Evolutionary conservation across 2,113 vertebrate genomes (phyloP), one percentile per base, ranked within the genome.

Genomic region (Dasyprocta punctata): DNA sequence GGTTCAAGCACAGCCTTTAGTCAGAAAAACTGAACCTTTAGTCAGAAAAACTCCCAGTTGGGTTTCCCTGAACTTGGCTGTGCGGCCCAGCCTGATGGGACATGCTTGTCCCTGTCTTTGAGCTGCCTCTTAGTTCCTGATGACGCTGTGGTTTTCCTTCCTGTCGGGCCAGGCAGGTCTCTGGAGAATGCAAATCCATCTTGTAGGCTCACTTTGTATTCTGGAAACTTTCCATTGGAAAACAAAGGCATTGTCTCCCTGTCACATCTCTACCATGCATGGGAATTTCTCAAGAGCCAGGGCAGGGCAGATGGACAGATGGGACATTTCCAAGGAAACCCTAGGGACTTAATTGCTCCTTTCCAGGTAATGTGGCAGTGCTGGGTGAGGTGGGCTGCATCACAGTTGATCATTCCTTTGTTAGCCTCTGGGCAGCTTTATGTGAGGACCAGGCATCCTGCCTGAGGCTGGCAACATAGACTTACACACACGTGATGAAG

Each of bases 181-280:
- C 83, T 0, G 94, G 73, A 69, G 97, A 96, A 98, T 69, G 97
- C 95, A 96, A 93, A 98, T 97, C 96, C 47, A 12, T 85, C 69
- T 52, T 52, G 83, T 67, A 41, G 61, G 78, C 93, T 96, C 44
- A 14, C 73, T 95, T 82, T 60, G 94, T 36, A 69, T 84, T 89
- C 94, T n/a, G 65, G 38, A 86, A 96, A 95, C 97, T 97, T 92
- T 90, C 92, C 7, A 11, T 56, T 30, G 56, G 94, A 83, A 96
- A 92, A 89, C n/a, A 69, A 78, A 96, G 36, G 86, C 86, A 26
- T 19, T 47, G 91, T 52, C 78, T 73, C 67, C 3, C 41, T 28
- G 82, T 78, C 0, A 2, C 36, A 58, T 86, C 78, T 81, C 38
- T 3, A 5, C 41, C 2, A 5, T 16, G 58, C 54, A 9, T 1